A percentile compares a stretch with the other conserved stretches of the same genome.
Evolutionary conservation across 2,888 invertebrate species (phyloP).

Genomic region (Chironomus riparius): DNA sequence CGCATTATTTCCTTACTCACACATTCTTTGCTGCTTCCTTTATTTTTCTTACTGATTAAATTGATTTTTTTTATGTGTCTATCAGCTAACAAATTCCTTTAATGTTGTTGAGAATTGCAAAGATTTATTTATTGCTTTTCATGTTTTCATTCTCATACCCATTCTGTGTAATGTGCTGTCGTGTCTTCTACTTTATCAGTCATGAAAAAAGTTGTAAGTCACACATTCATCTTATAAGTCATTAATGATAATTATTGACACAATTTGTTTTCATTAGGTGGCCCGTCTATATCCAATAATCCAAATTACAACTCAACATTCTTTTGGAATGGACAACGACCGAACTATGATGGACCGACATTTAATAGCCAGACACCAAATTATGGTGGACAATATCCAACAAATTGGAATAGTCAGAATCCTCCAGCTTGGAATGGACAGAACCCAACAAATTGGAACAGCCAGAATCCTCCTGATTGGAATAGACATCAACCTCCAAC

Average conservation of each 20-base stretch:
- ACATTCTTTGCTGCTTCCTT: neutral
- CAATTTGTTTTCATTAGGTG: neutral
- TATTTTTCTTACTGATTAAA: neutral
- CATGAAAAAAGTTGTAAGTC: neutral
- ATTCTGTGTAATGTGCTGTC: neutral
- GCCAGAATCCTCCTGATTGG: too few species aligned
- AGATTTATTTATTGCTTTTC: neutral
- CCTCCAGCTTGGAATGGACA: neutral
- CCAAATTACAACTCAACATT: neutral
- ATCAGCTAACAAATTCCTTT: neutral
- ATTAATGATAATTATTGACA: too few species aligned
- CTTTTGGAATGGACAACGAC: neutral
- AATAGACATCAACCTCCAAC: too few species aligned
- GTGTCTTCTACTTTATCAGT: neutral
- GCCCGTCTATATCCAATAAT: neutral
- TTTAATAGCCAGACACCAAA: neutral
- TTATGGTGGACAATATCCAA: neutral
- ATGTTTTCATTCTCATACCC: neutral
- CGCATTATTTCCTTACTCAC: neutral
- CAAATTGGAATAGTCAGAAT: neutral
- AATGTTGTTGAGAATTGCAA: neutral
- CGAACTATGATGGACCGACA: neutral
- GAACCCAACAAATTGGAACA: too few species aligned
- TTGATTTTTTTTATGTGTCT: conserved; percentile 10
- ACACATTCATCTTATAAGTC: too few species aligned